Conservation (phyloP, 1,140 invertebrate genomes). For the Drosophila willistoni region DNA sequence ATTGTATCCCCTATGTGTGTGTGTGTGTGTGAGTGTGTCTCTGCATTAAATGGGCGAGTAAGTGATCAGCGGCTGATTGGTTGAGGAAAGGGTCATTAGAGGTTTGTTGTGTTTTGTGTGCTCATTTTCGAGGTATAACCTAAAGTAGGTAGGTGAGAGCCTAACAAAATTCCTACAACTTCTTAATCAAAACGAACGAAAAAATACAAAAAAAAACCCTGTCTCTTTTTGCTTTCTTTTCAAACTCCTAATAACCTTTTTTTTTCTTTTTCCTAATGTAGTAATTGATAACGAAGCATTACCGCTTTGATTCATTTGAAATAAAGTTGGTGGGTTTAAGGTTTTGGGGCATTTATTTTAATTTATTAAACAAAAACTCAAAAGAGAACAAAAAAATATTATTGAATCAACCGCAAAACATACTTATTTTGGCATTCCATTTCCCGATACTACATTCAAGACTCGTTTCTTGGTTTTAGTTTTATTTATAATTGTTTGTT, state of each 20-base stretch:
- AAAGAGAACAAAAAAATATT: slow-evolving; percentile 36
- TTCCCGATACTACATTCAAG: slow-evolving; percentile 27
- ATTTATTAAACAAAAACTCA: slow-evolving; percentile 40
- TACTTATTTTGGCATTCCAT: slow-evolving; percentile 30
- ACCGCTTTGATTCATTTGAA: slow-evolving; percentile 17
- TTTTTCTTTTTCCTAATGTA: slow-evolving; percentile 16
- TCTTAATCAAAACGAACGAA: too few relatives aligned
- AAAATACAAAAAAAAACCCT: too few relatives aligned
- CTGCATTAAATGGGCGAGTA: neutral
- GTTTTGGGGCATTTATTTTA: neutral
- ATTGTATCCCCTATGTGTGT: slow-evolving; percentile 16
- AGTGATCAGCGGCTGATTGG: neutral
- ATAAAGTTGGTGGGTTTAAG: neutral
- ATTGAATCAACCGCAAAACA: slow-evolving; percentile 43
- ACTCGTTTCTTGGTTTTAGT: slow-evolving; percentile 2
- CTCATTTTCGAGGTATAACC: slow-evolving; percentile 51
- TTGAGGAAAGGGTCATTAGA: too few relatives aligned
- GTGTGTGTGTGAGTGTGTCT: slow-evolving; percentile 4
- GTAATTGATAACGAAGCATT: slow-evolving; percentile 28
- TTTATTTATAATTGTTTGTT: neutral
- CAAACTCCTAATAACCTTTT: slow-evolving; percentile 18
- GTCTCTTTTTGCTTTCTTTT: too few relatives aligned
- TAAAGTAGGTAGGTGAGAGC: too few relatives aligned
- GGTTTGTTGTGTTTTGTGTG: slow-evolving; percentile 49
- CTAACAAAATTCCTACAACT: too few relatives aligned